Conservation (phyloP, 2,113 vertebrate genomes). For the Genyomyrus donnyi region DNA sequence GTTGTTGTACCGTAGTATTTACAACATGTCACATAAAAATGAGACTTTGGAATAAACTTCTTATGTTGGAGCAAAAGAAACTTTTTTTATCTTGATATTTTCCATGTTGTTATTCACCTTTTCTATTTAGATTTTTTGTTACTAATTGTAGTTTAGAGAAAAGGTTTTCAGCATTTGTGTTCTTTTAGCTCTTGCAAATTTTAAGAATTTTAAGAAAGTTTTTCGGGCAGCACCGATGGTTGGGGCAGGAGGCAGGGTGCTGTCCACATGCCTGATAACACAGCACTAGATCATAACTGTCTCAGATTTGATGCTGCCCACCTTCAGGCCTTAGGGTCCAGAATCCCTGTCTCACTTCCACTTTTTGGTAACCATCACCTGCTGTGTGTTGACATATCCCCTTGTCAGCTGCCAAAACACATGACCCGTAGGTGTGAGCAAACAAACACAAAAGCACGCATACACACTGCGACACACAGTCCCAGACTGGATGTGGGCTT, state of each 20-base stretch:
- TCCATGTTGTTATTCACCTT: not conserved
- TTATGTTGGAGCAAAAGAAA: not conserved
- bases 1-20: not conserved
- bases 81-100: not conserved
- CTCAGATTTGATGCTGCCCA: not conserved
- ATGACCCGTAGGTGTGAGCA: not conserved
- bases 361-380: not conserved
- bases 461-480: not conserved
- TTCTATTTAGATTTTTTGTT: not conserved
- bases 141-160: not conserved
- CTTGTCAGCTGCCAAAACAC: not conserved
- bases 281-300: not conserved
- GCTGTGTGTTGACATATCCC: not conserved
- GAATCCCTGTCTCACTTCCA: not conserved
- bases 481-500: not conserved
- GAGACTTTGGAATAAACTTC: not conserved
- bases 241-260: not conserved
- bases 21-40: not conserved
- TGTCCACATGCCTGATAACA: not conserved
- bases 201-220: not conserved
- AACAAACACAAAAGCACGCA: not conserved
- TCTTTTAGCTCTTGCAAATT: not conserved
- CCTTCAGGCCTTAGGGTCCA: not conserved
- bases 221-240: not conserved
- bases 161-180: not conserved